These are phyloP conservation scores for Oxyteleia sp. DNA, from an alignment of 2,888 invertebrate genomes.

Conservation along the genomic window DNA sequence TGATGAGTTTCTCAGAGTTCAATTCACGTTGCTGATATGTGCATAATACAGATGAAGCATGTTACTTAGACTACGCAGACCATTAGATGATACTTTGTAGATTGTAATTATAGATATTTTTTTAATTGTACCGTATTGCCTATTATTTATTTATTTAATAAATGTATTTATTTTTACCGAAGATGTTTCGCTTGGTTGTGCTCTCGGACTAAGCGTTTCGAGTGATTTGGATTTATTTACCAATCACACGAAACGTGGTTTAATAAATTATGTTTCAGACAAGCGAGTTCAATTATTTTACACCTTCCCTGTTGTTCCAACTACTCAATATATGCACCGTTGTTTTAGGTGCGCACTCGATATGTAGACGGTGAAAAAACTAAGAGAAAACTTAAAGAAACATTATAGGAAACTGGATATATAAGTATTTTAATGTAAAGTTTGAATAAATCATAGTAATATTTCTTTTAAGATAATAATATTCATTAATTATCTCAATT, in stretches of 20 bases:
- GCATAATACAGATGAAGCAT: slow-evolving; percentile 37
- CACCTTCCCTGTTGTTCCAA: slow-evolving; percentile 26
- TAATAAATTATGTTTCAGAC: slow-evolving; percentile 67
- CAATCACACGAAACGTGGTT: slow-evolving; percentile 45
- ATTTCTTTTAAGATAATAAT: too few relatives aligned
- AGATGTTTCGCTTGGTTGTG: slow-evolving; percentile 29
- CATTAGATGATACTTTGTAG: slow-evolving; percentile 43
- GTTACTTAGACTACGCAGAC: slow-evolving; percentile 26
- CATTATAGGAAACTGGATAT: too few relatives aligned
- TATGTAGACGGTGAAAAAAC: too few relatives aligned
- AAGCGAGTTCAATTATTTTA: slow-evolving; percentile 26
- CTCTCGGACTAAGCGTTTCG: slow-evolving; percentile 28
- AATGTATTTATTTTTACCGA: slow-evolving; percentile 54
- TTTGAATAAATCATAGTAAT: too few relatives aligned
- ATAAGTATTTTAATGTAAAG: too few relatives aligned
- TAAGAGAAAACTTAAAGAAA: too few relatives aligned
- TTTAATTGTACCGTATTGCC: slow-evolving; percentile 35
- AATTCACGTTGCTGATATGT: slow-evolving; percentile 44
- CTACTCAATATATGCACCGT: too few relatives aligned
- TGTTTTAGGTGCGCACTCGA: too few relatives aligned
- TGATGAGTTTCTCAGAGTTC: slow-evolving; percentile 50
- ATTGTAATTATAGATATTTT: slow-evolving; percentile 48
- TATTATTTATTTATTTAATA: slow-evolving; percentile 62
- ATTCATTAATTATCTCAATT: too few relatives aligned
- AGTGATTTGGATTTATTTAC: slow-evolving; percentile 40